Evolutionary conservation across 37 sponge, comb jelly and placozoan genomes (phyloP).

Genomic region (Ephydatia muelleri): DNA sequence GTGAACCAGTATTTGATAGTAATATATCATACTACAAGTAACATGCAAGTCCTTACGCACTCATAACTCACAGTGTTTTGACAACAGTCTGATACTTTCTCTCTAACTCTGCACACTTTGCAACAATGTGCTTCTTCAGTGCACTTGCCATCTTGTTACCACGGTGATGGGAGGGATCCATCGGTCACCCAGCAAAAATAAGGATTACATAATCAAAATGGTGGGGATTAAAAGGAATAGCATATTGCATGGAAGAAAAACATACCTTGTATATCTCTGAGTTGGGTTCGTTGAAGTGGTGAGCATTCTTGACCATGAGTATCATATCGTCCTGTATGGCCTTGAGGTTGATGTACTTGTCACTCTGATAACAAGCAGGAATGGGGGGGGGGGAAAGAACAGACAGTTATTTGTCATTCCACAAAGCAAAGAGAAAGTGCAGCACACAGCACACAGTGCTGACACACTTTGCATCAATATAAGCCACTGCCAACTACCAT

Average conservation of each 20-base stretch:
- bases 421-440: too few relatives aligned
- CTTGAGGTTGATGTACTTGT: slow-evolving; percentile 36
- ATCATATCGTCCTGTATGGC: slow-evolving; percentile 64
- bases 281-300: slow-evolving; percentile 64
- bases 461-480: too few relatives aligned
- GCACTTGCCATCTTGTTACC: slow-evolving; percentile 38
- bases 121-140: slow-evolving; percentile 54
- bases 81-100: slow-evolving; percentile 46
- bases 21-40: neutral
- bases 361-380: slow-evolving; percentile 9
- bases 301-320: slow-evolving; percentile 76
- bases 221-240: neutral
- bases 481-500: too few relatives aligned
- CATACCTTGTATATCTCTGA: slow-evolving; percentile 48
- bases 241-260: neutral
- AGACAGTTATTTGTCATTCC: too few relatives aligned
- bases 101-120: slow-evolving; percentile 43
- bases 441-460: too few relatives aligned
- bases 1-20: too few relatives aligned
- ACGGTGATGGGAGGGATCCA: too few relatives aligned
- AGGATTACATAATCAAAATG: too few relatives aligned
- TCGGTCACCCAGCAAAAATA: too few relatives aligned
- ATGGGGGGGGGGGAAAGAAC: neutral
- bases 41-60: neutral
- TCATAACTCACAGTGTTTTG: neutral